Conservation (phyloP, 2,797 vertebrate species). For the Delichon dasypus region DNA sequence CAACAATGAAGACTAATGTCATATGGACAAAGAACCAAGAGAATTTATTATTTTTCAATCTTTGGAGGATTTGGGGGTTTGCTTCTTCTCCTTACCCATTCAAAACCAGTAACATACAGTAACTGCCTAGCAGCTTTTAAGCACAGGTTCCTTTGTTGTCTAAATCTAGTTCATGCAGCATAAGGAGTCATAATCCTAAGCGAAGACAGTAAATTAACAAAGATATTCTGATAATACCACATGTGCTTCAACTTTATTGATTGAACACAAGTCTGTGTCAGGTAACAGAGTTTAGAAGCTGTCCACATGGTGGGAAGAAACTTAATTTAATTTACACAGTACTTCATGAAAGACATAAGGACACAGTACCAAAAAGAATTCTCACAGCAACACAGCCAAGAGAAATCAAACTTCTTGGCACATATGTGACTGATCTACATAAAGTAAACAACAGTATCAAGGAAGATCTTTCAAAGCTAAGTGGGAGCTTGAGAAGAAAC, state of each 20-base stretch:
- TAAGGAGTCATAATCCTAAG: not conserved
- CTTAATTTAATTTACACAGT: not conserved
- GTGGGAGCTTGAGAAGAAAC: not conserved
- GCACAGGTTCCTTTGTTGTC: not conserved
- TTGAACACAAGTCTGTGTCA: not conserved
- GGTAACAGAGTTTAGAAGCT: not conserved
- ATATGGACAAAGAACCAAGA: not conserved
- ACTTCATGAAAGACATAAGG: not conserved
- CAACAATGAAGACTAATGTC: not conserved
- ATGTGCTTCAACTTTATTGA: not conserved
- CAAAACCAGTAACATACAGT: not conserved
- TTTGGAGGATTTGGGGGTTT: not conserved
- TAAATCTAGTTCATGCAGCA: not conserved
- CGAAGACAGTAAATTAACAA: not conserved
- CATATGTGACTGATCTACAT: not conserved
- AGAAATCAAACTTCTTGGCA: not conserved
- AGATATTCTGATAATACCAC: not conserved
- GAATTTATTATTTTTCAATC: not conserved
- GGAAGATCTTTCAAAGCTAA: not conserved
- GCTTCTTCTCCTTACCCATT: not conserved
- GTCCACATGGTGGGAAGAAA: not conserved
- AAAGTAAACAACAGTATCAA: not conserved
- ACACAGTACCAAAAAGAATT: not conserved
- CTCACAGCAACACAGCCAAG: not conserved
- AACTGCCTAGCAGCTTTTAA: not conserved